phyloP scores from a whole-genome alignment of 2,113 vertebrate genomes.

The Marmota monax region DNA sequence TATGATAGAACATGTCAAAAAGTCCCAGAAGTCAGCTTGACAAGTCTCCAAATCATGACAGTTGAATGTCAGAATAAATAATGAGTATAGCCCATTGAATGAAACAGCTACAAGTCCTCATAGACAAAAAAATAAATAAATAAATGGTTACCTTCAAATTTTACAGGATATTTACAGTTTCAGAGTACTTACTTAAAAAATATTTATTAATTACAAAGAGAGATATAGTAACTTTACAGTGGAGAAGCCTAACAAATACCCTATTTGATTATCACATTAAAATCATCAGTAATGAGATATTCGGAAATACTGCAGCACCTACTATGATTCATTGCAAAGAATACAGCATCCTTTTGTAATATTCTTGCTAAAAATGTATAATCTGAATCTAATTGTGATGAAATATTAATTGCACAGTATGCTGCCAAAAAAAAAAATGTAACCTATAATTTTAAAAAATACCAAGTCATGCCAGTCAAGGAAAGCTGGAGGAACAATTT shows the following conservation, averaged over 20 bases:
- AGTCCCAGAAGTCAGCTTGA: background rate
- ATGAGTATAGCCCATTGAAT: slow-evolving; percentile 4
- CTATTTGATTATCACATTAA: background rate
- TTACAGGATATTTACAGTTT: background rate
- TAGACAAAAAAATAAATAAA: background rate
- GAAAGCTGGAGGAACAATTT: background rate
- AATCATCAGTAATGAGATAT: background rate
- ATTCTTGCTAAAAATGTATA: background rate
- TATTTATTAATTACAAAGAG: background rate
- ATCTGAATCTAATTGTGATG: background rate
- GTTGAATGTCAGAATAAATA: background rate
- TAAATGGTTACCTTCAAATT: background rate
- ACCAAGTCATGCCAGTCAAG: slow-evolving; percentile 8
- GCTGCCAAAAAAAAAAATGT: no score
- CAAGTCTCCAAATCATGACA: background rate
- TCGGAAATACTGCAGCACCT: background rate
- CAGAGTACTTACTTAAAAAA: background rate
- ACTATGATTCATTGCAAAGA: background rate
- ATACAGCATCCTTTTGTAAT: background rate
- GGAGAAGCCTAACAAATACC: background rate
- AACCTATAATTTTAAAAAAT: background rate
- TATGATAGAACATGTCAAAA: background rate
- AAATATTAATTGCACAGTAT: background rate
- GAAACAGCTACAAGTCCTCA: background rate
- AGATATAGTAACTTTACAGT: background rate